Evolutionary conservation across 2,113 vertebrate genomes (phyloP).

Genomic region (Emberiza fucata): DNA sequence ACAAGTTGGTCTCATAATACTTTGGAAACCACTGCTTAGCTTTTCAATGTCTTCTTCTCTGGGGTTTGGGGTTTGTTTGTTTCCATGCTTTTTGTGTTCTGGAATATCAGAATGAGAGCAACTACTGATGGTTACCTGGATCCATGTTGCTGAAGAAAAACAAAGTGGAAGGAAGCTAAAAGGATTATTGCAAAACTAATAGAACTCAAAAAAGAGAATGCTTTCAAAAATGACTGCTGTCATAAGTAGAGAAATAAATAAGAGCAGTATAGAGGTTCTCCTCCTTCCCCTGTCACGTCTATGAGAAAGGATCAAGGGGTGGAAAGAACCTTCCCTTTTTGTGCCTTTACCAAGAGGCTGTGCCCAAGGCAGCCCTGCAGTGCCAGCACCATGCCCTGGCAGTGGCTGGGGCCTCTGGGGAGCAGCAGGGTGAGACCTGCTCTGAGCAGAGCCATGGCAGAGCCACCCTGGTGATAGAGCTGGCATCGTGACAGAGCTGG

Average conservation of each 20-base stretch:
- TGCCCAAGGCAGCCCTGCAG: not conserved
- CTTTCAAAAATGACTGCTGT: not conserved
- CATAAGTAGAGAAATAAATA: not conserved
- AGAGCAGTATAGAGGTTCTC: not conserved
- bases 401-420: not conserved
- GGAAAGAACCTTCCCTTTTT: not conserved
- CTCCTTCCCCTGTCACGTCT: not conserved
- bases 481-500: not conserved
- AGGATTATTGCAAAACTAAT: not conserved
- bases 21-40: not conserved
- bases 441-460: not conserved
- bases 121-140: not conserved
- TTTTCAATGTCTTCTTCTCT: not conserved
- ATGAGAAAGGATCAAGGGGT: not conserved
- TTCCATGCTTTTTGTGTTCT: not conserved
- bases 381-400: not conserved
- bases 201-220: not conserved
- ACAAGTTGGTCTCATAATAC: not conserved
- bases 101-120: not conserved
- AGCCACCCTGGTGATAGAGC: not conserved
- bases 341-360: rapidly evolving
- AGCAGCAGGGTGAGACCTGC: not conserved
- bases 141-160: not conserved
- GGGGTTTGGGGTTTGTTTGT: not conserved
- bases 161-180: not conserved